Percentiles rank a stretch among this genome's conserved stretches.
phyloP scores from a whole-genome alignment of 1,140 invertebrate species.

The Orius insidiosus region DNA sequence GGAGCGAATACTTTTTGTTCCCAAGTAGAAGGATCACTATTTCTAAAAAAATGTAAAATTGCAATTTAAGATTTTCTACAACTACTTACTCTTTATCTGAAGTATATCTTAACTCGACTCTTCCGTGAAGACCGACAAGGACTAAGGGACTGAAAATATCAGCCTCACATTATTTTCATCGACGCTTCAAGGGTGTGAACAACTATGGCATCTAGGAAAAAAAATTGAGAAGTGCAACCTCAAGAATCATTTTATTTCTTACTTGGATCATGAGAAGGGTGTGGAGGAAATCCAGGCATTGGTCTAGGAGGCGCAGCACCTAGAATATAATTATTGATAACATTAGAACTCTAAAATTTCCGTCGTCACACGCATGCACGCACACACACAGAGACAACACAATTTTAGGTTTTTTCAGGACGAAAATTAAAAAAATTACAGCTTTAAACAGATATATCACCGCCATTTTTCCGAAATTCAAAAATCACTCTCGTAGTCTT shows the following conservation, averaged over 20 bases:
- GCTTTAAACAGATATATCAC: no score
- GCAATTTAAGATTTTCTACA: not conserved
- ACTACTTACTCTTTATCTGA: conserved; percentile 41
- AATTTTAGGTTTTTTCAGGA: no score
- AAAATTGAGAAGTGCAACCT: not conserved
- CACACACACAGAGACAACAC: no score
- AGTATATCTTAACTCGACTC: conserved; percentile 66
- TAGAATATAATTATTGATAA: conserved; percentile 9
- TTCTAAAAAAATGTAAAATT: conserved; percentile 29
- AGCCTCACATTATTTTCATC: conserved; percentile 60
- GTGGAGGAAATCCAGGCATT: conserved; percentile 13
- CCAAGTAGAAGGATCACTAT: conserved; percentile 53
- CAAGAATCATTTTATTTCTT: conserved; percentile 11
- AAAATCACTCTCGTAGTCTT: no score
- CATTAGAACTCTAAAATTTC: no score
- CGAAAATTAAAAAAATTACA: no score
- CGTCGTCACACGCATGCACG: no score
- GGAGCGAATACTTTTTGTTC: conserved; percentile 67
- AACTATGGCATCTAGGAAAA: conserved; percentile 32
- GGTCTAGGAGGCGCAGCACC: conserved; percentile 9
- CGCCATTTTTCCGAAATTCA: no score
- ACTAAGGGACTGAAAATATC: conserved; percentile 62
- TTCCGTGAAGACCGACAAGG: conserved; percentile 66
- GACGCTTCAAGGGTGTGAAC: conserved; percentile 53
- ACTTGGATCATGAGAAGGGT: conserved; percentile 17